Base-by-base conservation (phyloP, 2,888 invertebrate genomes). In the Stenotaenia linearis region DNA sequence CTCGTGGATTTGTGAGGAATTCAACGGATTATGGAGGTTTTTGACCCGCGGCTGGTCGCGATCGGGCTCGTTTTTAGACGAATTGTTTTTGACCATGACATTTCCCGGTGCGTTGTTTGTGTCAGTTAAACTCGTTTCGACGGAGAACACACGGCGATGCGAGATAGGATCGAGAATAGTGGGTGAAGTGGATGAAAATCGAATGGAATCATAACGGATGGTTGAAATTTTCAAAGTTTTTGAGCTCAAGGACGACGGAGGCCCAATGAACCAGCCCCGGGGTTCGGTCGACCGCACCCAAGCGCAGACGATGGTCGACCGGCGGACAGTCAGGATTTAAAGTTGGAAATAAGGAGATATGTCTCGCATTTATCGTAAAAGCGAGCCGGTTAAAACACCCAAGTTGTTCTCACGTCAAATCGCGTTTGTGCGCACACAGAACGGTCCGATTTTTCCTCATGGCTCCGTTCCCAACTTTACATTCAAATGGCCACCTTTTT, bases 401-500 rank as follows among this genome's bases (percentile, higher is more conserved):
- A 32, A 37, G 79, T 79, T 35, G 18, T 78, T 69, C 21, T 61
- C 69, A 21, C 78, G 78, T n/a, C 45, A 79, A 75, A 79, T 79
- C n/a, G 37, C 75, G 1, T 79, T 79, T 30, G 79, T 79, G 35
- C 35, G 75, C 21, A 79, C 79, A 18, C 79, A 79, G 25, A 79
- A 79, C 21, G 79, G 79, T 0, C 79, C 79, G 1, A 37, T 79
- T 21, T 79, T 79, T 40, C 79, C 79, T 3, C 79, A 79, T 37
- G 79, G 79, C 12, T 79, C 79, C 1, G 75, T 32, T 15, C 79
- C 79, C 35, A 40, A 32, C 30, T 79, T 79, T 23, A 79, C 79
- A n/a, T 79, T 79, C 75, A 79, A 79, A 37, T 79, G 79, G 79
- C 79, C 79, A 21, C 79, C 79, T 4, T 79, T 37, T 40, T 69